These are phyloP conservation scores for Sander vitreus DNA, from an alignment of 2,113 vertebrate species.

Conservation along the genomic window DNA sequence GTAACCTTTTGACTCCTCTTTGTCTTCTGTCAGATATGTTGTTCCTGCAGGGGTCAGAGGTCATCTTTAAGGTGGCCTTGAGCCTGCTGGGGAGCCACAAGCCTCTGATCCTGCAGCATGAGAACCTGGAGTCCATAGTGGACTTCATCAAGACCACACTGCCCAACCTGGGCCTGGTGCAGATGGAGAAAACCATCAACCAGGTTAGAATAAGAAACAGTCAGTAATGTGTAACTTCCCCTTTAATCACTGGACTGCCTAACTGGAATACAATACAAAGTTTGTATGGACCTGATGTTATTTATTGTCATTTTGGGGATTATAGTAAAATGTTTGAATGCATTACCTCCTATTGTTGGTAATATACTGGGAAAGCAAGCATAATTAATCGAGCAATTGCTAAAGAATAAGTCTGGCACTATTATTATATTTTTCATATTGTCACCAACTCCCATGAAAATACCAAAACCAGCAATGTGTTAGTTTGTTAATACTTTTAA, in stretches of 20 bases:
- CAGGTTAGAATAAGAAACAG: conserved; percentile 83
- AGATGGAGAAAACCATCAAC: conserved; percentile 98
- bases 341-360: background rate
- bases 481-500: background rate
- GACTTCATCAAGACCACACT: conserved; percentile 96
- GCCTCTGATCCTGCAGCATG: conserved; percentile 94
- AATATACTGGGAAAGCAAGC: background rate
- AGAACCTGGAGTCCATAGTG: conserved; percentile 94
- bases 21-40: conserved; percentile 89
- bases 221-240: background rate
- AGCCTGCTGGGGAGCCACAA: conserved; percentile 95
- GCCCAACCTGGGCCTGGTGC: conserved; percentile 94
- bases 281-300: background rate
- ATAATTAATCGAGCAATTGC: background rate
- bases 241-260: background rate
- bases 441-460: background rate
- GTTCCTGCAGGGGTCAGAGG: conserved; percentile 94
- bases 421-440: background rate
- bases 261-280: background rate
- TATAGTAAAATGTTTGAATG: background rate
- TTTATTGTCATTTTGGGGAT: background rate
- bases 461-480: background rate
- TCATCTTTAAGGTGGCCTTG: conserved; percentile 96
- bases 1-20: background rate
- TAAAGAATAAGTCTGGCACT: background rate